These are phyloP conservation scores for Drosophila trichaetosa DNA, from an alignment of 2,888 invertebrate genomes.

Conservation along the genomic window DNA sequence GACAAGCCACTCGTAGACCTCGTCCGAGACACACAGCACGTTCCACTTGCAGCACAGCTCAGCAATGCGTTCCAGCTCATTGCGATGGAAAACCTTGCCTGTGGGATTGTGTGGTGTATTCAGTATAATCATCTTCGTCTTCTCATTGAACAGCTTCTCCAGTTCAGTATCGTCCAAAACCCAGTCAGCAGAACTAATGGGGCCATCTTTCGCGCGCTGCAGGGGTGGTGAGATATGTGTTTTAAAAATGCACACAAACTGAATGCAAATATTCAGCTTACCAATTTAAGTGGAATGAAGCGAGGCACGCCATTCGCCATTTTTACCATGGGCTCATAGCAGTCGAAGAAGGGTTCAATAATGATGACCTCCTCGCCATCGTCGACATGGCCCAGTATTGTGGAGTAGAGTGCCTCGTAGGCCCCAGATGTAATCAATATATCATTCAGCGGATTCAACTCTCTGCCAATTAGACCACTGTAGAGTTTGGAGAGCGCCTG, in stretches of 20 bases:
- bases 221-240: neutral
- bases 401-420: constrained; percentile 95
- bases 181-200: constrained; percentile 92
- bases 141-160: constrained; percentile 91
- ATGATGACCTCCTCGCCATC: constrained; percentile 96
- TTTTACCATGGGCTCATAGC: constrained; percentile 97
- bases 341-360: constrained; percentile 99
- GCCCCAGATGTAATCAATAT: constrained; percentile 96
- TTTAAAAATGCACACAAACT: neutral
- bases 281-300: constrained; percentile 94
- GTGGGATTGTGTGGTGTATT: constrained; percentile 99
- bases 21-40: constrained; percentile 96
- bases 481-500: constrained; percentile 94
- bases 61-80: constrained; percentile 92
- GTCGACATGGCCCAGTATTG: constrained; percentile 94
- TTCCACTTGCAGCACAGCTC: constrained; percentile 96
- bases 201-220: constrained; percentile 81
- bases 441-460: constrained; percentile 94
- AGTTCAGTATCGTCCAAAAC: constrained; percentile 93
- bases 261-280: constrained; percentile 83
- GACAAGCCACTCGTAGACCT: constrained; percentile 99
- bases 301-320: constrained; percentile 94
- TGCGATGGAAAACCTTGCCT: constrained; percentile 91
- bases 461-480: constrained; percentile 89
- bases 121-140: constrained; percentile 97